phyloP scores from a whole-genome alignment of 2,113 vertebrate species.

The Bubo scandiacus region DNA sequence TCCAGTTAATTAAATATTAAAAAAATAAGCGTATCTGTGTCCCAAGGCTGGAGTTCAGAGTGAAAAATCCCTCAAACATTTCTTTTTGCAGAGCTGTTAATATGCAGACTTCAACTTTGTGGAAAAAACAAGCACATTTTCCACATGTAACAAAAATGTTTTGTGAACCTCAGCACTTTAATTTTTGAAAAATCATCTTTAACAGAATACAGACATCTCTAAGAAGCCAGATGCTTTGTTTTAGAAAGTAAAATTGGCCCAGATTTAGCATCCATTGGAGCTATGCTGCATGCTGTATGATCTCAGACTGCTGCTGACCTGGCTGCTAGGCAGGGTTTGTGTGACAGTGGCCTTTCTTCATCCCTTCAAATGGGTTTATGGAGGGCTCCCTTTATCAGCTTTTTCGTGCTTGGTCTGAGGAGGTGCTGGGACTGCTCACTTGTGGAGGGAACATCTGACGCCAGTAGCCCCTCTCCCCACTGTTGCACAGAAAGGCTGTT shows the following conservation, averaged over 20 bases:
- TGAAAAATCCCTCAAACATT: background rate
- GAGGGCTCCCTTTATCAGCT: background rate
- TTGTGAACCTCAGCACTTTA: background rate
- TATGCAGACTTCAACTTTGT: background rate
- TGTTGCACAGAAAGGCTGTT: background rate
- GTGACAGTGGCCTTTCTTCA: background rate
- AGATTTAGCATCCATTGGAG: background rate
- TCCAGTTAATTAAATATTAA: background rate
- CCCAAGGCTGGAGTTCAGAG: background rate
- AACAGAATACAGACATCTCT: background rate
- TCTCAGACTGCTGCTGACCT: background rate
- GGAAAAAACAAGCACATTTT: background rate
- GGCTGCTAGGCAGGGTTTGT: background rate
- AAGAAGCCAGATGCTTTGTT: background rate
- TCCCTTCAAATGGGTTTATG: fast-evolving
- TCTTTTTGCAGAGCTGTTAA: background rate
- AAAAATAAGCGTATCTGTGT: background rate
- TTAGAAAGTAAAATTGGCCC: background rate
- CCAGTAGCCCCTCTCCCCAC: background rate
- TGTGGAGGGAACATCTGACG: background rate
- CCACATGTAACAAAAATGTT: background rate
- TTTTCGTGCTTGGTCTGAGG: background rate
- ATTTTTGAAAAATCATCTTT: background rate
- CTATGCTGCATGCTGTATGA: background rate
- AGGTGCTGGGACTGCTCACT: background rate